Percentiles rank a stretch among this genome's conserved stretches.
Conservation (phyloP, 2,797 vertebrate genomes). For the Coluber constrictor region DNA sequence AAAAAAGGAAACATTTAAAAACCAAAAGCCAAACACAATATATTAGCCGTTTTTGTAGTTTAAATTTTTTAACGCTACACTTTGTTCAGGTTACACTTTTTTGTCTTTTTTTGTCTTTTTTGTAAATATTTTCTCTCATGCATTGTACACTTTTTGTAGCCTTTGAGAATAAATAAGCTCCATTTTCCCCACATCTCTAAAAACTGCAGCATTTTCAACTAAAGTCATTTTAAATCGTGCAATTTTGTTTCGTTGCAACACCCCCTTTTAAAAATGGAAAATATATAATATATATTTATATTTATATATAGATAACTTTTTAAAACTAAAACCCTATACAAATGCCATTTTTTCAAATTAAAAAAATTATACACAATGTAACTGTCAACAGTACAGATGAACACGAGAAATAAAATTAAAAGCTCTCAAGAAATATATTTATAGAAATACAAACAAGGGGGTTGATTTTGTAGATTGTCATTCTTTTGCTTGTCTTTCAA, state of each 20-base stretch:
- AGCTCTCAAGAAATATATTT: constrained; percentile 74
- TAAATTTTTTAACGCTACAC: constrained; percentile 82
- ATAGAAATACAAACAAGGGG: constrained; percentile 80
- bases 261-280: constrained; percentile 82
- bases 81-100: constrained; percentile 81
- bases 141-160: constrained; percentile 76
- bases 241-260: constrained; percentile 81
- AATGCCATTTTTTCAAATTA: constrained; percentile 56
- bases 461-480: constrained; percentile 83
- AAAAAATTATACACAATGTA: constrained; percentile 76
- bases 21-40: constrained; percentile 93
- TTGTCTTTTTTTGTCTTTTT: constrained; percentile 77
- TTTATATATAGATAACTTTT: constrained; percentile 61
- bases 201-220: constrained; percentile 91
- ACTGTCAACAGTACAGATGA: constrained; percentile 90
- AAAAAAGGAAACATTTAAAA: constrained; percentile 73
- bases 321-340: constrained; percentile 72
- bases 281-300: constrained; percentile 70
- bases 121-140: constrained; percentile 78
- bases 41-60: constrained; percentile 84
- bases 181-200: constrained; percentile 75
- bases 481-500: constrained; percentile 67
- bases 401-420: constrained; percentile 85
- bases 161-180: constrained; percentile 74
- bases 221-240: constrained; percentile 83